Evolutionary conservation across 2,888 invertebrate genomes (phyloP).

Genomic region (Sepiola atlantica): DNA sequence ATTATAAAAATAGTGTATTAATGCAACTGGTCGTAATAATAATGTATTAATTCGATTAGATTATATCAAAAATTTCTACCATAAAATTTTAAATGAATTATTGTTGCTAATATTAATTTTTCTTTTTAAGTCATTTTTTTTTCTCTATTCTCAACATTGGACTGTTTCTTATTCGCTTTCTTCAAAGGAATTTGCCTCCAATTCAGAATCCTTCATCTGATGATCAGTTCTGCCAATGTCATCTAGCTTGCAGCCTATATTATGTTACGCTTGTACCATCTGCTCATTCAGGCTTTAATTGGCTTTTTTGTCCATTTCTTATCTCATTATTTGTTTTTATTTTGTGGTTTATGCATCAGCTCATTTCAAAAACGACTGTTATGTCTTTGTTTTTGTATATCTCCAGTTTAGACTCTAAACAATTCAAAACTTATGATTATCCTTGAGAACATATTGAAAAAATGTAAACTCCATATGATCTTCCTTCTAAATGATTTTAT

Average conservation of each 20-base stretch:
- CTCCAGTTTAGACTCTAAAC: too few relatives aligned
- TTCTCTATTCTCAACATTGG: too few relatives aligned
- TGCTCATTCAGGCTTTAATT: too few relatives aligned
- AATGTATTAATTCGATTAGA: too few relatives aligned
- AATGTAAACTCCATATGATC: too few relatives aligned
- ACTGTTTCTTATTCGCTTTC: neutral
- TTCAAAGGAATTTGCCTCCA: neutral
- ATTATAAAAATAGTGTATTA: too few relatives aligned
- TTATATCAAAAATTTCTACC: neutral
- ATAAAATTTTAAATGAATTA: neutral
- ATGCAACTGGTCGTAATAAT: too few relatives aligned
- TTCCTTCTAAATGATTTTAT: too few relatives aligned
- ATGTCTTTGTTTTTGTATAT: neutral
- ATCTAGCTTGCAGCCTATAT: neutral
- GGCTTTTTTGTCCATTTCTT: neutral
- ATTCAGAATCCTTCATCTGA: neutral
- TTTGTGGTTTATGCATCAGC: neutral
- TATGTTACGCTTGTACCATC: neutral
- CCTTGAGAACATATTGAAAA: too few relatives aligned
- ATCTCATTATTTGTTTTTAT: neutral
- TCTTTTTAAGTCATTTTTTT: neutral
- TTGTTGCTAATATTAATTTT: neutral
- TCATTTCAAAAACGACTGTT: neutral
- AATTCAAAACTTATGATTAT: too few relatives aligned
- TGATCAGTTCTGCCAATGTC: neutral